A percentile compares a stretch with the other conserved stretches of the same genome.
Conservation (phyloP, 1,140 invertebrate genomes). For the Berghia stephanieae region DNA sequence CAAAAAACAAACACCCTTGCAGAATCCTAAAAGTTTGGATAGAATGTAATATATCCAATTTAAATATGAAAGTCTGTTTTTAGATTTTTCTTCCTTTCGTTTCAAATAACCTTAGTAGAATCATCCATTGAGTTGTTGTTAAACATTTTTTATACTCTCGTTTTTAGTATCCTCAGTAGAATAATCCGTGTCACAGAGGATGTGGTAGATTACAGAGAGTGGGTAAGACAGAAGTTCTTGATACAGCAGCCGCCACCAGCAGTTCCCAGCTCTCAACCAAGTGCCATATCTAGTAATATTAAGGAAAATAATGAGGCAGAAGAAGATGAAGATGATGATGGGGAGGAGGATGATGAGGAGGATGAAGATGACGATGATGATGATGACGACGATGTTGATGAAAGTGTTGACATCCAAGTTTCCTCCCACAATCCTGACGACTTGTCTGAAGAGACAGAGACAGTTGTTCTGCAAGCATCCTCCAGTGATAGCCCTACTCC, state of each 20-base stretch:
- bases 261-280: neutral
- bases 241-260: neutral
- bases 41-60: no score
- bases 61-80: neutral
- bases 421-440: neutral
- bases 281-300: neutral
- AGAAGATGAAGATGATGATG: slow-evolving; percentile 13
- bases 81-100: neutral
- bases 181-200: slow-evolving; percentile 93
- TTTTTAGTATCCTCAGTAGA: slow-evolving; percentile 79
- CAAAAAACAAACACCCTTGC: no score
- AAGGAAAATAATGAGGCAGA: neutral
- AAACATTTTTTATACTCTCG: neutral
- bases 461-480: neutral
- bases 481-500: neutral
- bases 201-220: slow-evolving; percentile 85
- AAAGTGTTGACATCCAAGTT: no score
- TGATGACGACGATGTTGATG: no score
- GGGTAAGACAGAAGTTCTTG: slow-evolving; percentile 64
- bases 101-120: neutral
- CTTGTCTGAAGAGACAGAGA: neutral
- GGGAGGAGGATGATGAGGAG: no score
- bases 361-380: no score
- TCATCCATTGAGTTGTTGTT: neutral
- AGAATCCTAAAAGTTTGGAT: no score